Evolutionary conservation across 2,888 invertebrate genomes (phyloP).

Genomic region (Chrysomela aeneicollis): DNA sequence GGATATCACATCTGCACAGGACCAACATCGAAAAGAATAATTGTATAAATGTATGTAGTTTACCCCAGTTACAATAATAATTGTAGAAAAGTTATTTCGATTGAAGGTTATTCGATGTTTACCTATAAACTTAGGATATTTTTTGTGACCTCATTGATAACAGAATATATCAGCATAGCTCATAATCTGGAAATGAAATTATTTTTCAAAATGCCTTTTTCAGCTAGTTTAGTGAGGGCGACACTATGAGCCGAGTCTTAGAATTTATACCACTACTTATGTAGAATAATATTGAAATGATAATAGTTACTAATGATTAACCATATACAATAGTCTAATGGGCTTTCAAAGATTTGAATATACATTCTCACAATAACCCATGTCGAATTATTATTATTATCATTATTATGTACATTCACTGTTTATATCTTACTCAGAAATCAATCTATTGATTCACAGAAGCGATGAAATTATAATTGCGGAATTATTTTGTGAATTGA

Average conservation of each 20-base stretch:
- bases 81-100: slow-evolving; percentile 42
- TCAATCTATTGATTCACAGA: too few relatives aligned
- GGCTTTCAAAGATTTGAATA: slow-evolving; percentile 50
- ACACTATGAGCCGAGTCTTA: slow-evolving; percentile 30
- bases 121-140: slow-evolving; percentile 40
- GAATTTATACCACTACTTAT: slow-evolving; percentile 35
- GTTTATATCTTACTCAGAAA: background rate
- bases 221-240: slow-evolving; percentile 40
- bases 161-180: slow-evolving; percentile 42
- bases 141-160: slow-evolving; percentile 26
- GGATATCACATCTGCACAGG: slow-evolving; percentile 46
- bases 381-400: slow-evolving; percentile 43
- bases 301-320: slow-evolving; percentile 12
- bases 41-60: slow-evolving; percentile 36
- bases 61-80: background rate
- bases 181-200: slow-evolving; percentile 53
- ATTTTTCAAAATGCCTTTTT: slow-evolving; percentile 60
- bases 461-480: too few relatives aligned
- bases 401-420: slow-evolving; percentile 1
- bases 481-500: too few relatives aligned
- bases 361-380: background rate
- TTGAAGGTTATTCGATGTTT: slow-evolving; percentile 55
- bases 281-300: slow-evolving; percentile 8
- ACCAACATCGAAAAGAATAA: slow-evolving; percentile 56
- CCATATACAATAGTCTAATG: slow-evolving; percentile 27